Base-by-base conservation (phyloP, 1,140 invertebrate genomes). In the Bilobella aurantiaca region DNA sequence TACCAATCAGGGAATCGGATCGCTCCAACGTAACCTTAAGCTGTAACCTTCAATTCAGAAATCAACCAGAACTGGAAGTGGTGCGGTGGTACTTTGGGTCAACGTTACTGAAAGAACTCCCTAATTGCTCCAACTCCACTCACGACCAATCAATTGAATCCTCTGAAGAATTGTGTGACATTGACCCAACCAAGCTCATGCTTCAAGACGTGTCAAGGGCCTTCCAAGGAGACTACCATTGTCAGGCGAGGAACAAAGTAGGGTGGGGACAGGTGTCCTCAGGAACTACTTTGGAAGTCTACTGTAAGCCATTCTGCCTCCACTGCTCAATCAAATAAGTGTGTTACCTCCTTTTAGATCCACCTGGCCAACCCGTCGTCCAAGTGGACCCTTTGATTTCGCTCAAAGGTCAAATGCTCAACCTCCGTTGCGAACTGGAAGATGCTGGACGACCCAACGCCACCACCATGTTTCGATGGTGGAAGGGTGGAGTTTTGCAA, bases 151-250 rank as follows among this genome's bases (percentile, higher is more conserved):
- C 12, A 8, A 25, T 25, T 30, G 42, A 29, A 29, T 37, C 58
- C 16, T 68, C 21, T 58, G 57, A 57, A 68, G 67, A 59, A 62
- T 61, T 59, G 58, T 63, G 29, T 76, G 86, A 88, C 75, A 86
- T 91, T 70, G 88, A 93, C 75, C 89, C 90, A 0, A 90, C 86
- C 64, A 87, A 90, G 78, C 78, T 93, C 67, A 80, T 91, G 32
- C 79, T 93, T 23, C 86, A 90, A 70, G 84, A 86, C 67, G 90
- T 93, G 18, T 87, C 85, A 5, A 82, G 89, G 65, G 85, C 84
- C 58, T 91, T 93, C 75, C 89, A 92, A 67, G 92, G 91, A n/a
- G 93, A 93, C 77, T 94, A 92, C 77, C 90, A 90, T 0, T 94
- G 92, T 76, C 84, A 88, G 73, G 91, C 90, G 1, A 85, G 84